phyloP scores from a whole-genome alignment of 2,797 vertebrate species.

The Danionella dracula region DNA sequence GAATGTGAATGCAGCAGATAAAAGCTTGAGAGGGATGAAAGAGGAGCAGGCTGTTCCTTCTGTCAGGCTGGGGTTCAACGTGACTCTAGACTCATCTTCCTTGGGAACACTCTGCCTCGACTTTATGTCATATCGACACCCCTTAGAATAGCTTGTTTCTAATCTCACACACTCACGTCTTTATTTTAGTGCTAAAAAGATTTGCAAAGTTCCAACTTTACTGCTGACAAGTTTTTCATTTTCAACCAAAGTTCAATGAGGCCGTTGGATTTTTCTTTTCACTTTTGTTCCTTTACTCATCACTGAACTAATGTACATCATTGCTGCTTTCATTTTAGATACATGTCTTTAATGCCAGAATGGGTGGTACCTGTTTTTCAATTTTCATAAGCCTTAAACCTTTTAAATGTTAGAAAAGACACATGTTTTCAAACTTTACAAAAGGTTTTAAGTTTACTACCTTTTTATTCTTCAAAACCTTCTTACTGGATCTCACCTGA shows the following conservation, averaged over 20 bases:
- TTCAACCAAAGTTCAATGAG: too few relatives aligned
- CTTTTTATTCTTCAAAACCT: too few relatives aligned
- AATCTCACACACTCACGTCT: neutral
- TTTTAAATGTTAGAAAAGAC: too few relatives aligned
- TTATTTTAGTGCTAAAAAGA: neutral
- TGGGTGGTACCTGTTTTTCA: too few relatives aligned
- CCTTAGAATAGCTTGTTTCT: constrained; percentile 21
- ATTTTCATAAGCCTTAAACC: too few relatives aligned
- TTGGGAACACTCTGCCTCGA: constrained; percentile 28
- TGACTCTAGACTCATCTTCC: constrained; percentile 31
- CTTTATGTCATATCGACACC: constrained; percentile 37
- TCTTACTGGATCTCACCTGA: too few relatives aligned
- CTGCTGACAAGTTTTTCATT: constrained; percentile 14
- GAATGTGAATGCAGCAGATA: constrained; percentile 10
- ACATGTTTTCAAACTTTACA: too few relatives aligned
- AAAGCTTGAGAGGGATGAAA: constrained; percentile 15
- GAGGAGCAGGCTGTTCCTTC: constrained; percentile 27
- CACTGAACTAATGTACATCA: too few relatives aligned
- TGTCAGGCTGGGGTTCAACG: constrained; percentile 29
- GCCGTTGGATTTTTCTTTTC: neutral
- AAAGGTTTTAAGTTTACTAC: too few relatives aligned
- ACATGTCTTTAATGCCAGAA: too few relatives aligned
- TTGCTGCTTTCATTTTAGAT: too few relatives aligned
- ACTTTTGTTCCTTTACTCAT: neutral
- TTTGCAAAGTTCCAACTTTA: constrained; percentile 9